Evolutionary conservation across 1,140 invertebrate species (phyloP).

Genomic region (Lucilia sericata): DNA sequence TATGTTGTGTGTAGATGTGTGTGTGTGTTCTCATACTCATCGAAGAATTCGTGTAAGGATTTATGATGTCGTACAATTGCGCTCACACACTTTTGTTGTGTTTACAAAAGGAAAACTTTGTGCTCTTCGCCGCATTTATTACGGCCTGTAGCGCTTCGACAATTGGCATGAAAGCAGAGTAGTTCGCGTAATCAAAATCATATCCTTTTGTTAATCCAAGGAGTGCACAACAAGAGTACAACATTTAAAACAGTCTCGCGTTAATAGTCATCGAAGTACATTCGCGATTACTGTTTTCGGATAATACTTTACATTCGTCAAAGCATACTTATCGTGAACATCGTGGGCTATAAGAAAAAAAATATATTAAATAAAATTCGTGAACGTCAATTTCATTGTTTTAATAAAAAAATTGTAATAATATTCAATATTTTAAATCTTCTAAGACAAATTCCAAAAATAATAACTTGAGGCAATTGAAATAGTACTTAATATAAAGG

Average conservation of each 20-base stretch:
- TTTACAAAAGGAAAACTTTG: neutral
- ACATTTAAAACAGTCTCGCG: neutral
- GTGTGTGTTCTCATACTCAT: neutral
- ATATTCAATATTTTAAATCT: too few relatives aligned
- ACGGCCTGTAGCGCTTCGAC: slow-evolving; percentile 46
- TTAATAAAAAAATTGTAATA: too few relatives aligned
- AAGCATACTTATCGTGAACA: neutral
- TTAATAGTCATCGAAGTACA: neutral
- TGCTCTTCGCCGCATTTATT: slow-evolving; percentile 61
- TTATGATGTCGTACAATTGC: neutral
- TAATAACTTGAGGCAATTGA: too few relatives aligned
- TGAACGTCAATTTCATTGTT: neutral
- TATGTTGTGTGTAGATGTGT: neutral
- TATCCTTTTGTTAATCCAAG: slow-evolving; percentile 64
- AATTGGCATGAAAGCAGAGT: slow-evolving; percentile 49
- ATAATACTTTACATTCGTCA: slow-evolving; percentile 15
- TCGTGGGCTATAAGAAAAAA: neutral
- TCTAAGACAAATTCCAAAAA: too few relatives aligned
- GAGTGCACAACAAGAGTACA: slow-evolving; percentile 57
- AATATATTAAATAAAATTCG: neutral
- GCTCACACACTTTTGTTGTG: slow-evolving; percentile 3
- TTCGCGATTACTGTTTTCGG: slow-evolving; percentile 1
- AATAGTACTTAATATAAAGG: neutral
- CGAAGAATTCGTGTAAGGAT: neutral
- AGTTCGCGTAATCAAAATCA: slow-evolving; percentile 54